These are phyloP conservation scores for Pipistrellus pygmaeus DNA, from an alignment of 2,797 vertebrate genomes.

Conservation along the genomic window DNA sequence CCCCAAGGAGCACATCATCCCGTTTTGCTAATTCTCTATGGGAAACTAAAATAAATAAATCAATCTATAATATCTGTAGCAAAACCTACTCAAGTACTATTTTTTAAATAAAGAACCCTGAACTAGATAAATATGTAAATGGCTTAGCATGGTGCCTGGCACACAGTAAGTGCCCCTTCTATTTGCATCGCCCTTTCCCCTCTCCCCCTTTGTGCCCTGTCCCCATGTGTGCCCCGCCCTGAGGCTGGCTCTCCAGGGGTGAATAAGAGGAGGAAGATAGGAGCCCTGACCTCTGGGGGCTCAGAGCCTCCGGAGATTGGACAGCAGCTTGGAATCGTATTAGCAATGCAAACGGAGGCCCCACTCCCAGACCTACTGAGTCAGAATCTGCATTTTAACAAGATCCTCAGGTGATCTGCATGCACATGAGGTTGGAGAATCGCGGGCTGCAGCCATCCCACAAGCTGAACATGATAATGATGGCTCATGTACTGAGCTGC, in stretches of 20 bases:
- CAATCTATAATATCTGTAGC: neutral
- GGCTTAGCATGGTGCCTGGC: neutral
- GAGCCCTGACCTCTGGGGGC: neutral
- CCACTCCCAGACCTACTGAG: neutral
- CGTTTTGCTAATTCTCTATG: neutral
- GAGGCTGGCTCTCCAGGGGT: neutral
- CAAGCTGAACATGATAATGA: neutral
- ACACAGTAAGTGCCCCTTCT: neutral
- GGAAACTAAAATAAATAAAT: neutral
- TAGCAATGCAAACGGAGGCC: neutral
- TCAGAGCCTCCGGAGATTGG: neutral
- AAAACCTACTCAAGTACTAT: neutral
- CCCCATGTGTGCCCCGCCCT: neutral
- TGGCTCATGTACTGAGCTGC: neutral
- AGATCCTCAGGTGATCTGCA: neutral
- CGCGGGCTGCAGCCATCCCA: neutral
- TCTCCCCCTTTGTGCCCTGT: neutral
- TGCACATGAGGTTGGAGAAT: neutral
- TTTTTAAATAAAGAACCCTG: neutral
- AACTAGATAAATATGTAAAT: neutral
- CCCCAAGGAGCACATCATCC: neutral
- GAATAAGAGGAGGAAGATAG: neutral
- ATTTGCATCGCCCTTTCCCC: neutral
- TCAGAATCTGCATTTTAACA: constrained; percentile 1
- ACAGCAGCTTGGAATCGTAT: neutral